These are phyloP conservation scores for Aplocera efformata DNA, from an alignment of 2,888 invertebrate genomes.

Conservation along the genomic window DNA sequence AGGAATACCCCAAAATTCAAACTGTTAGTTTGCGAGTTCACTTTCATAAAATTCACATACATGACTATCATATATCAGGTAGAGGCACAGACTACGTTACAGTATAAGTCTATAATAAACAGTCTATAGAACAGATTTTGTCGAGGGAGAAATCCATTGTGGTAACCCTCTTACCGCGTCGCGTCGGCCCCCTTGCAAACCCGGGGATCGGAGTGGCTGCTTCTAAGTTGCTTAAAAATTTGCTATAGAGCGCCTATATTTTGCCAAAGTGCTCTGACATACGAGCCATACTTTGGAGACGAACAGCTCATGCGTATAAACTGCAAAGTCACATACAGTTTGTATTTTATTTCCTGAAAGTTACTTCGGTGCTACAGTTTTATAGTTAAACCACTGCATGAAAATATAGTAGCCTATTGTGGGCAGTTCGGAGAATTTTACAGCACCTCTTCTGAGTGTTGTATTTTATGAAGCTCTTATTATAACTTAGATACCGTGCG, in stretches of 20 bases:
- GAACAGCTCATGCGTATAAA: conserved; percentile 11
- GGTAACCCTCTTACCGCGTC: conserved; percentile 61
- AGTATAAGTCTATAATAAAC: conserved; percentile 21
- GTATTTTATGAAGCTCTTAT: conserved; percentile 26
- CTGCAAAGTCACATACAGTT: conserved; percentile 16
- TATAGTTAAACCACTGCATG: conserved; percentile 17
- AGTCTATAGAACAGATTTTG: conserved; percentile 52
- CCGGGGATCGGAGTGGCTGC: conserved; percentile 55
- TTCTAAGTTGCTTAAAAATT: conserved; percentile 50
- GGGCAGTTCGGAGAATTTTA: conserved; percentile 24
- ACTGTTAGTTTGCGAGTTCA: background rate
- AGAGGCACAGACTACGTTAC: conserved; percentile 1
- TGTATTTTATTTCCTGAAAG: conserved; percentile 20
- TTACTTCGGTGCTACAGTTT: conserved; percentile 13
- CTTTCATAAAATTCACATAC: conserved; percentile 5
- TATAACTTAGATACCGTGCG: conserved; percentile 19
- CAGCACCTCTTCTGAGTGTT: conserved; percentile 16
- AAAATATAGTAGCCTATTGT: conserved; percentile 12
- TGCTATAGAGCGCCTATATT: conserved; percentile 39
- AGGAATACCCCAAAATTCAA: no score
- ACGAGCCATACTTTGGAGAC: conserved; percentile 11
- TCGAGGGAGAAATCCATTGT: conserved; percentile 69
- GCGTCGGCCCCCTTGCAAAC: conserved; percentile 48
- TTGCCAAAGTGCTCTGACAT: conserved; percentile 29
- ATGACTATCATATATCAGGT: conserved; percentile 18